Percentiles rank a stretch among this genome's conserved stretches.
These are phyloP conservation scores for Hyperoplus immaculatus DNA, from an alignment of 2,797 vertebrate genomes.

Conservation along the genomic window DNA sequence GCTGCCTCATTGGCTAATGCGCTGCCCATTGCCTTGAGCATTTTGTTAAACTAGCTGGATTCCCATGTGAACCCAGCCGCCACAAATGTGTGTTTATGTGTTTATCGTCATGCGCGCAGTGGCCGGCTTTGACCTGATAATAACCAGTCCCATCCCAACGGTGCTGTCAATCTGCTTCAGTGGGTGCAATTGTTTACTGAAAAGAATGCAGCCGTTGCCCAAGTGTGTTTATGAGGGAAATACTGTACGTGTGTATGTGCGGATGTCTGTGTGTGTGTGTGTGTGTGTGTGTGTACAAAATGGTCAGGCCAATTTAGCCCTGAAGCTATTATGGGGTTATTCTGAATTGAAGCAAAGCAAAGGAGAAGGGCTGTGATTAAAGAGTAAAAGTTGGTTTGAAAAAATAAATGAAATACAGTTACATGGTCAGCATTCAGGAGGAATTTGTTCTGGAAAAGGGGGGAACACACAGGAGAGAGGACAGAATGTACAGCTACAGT, in stretches of 20 bases:
- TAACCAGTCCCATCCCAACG: slow-evolving; percentile 1
- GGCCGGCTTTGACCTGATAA: slow-evolving; percentile 4
- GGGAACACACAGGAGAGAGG: neutral
- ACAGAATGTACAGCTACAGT: slow-evolving; percentile 2
- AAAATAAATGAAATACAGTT: neutral
- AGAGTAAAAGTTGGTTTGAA: too few relatives aligned
- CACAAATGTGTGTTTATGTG: neutral
- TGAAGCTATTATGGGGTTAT: too few relatives aligned
- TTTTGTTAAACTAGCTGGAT: slow-evolving; percentile 9
- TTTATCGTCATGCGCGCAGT: neutral
- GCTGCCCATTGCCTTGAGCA: neutral
- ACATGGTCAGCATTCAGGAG: neutral
- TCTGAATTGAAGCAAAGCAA: neutral
- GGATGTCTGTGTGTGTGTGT: neutral
- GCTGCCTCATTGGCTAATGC: slow-evolving; percentile 9
- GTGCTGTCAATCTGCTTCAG: neutral
- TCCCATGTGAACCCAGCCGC: slow-evolving; percentile 31
- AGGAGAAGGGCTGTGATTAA: too few relatives aligned
- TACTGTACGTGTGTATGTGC: neutral
- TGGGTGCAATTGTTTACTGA: neutral
- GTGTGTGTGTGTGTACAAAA: neutral
- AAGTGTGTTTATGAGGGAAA: neutral
- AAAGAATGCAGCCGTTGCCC: neutral
- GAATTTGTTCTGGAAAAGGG: neutral
- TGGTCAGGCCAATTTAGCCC: too few relatives aligned